A percentile compares a stretch with the other conserved stretches of the same genome.
phyloP scores from a whole-genome alignment of 1,140 invertebrate species.

The Brachionus plicatilis region DNA sequence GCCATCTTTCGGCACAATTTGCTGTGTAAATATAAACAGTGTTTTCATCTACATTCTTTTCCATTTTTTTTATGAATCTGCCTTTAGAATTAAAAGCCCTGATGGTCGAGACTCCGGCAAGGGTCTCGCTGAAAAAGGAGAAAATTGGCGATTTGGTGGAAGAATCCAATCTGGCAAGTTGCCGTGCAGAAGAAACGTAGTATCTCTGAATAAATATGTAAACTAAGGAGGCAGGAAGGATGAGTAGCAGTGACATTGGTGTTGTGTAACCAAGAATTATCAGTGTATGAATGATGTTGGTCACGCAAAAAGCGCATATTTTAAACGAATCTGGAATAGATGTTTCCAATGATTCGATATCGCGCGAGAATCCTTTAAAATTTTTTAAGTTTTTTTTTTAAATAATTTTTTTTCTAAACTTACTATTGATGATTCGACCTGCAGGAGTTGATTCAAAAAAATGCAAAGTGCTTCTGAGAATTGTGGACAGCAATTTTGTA shows the following conservation, averaged over 20 bases:
- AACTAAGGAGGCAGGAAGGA: constrained; percentile 26
- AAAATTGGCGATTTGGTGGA: constrained; percentile 95
- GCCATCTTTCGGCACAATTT: constrained; percentile 38
- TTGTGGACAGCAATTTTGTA: not conserved
- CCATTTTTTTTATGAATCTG: constrained; percentile 54
- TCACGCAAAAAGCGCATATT: constrained; percentile 29
- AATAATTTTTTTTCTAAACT: not conserved
- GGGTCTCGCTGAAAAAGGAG: constrained; percentile 88
- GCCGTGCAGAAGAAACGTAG: constrained; percentile 84
- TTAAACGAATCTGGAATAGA: constrained; percentile 49
- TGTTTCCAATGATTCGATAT: constrained; percentile 58
- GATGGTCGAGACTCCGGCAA: constrained; percentile 60
- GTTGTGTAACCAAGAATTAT: constrained; percentile 39
- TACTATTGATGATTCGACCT: constrained; percentile 68
- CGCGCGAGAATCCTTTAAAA: constrained; percentile 58
- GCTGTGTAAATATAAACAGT: constrained; percentile 31
- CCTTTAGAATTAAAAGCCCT: constrained; percentile 58
- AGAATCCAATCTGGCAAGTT: constrained; percentile 89
- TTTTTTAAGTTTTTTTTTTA: not conserved
- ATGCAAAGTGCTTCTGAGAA: constrained; percentile 65
- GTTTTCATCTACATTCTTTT: constrained; percentile 33
- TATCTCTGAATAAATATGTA: constrained; percentile 37
- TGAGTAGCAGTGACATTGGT: constrained; percentile 30
- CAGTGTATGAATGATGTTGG: constrained; percentile 34
- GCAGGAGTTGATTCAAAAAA: constrained; percentile 74